Percentiles rank a stretch among this genome's conserved stretches.
Evolutionary conservation across 23 tunicate species (phyloP).

Genomic region (Trididemnum clinides): DNA sequence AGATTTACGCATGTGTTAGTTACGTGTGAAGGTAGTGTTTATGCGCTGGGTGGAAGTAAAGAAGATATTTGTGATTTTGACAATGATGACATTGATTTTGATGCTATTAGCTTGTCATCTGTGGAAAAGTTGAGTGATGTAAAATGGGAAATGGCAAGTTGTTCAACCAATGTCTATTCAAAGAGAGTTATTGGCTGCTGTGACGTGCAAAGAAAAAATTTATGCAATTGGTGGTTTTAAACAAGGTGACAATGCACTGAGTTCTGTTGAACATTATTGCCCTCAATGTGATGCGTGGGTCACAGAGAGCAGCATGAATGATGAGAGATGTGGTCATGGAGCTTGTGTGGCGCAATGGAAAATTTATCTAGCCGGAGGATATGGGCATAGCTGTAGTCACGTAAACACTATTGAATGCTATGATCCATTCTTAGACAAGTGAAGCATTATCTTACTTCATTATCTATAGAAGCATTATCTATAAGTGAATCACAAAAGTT

Average conservation of each 20-base stretch:
- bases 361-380: not conserved
- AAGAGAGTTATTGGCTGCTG: not conserved
- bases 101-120: not conserved
- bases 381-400: not conserved
- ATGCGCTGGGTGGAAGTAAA: not conserved
- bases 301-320: not conserved
- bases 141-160: not conserved
- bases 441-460: not conserved
- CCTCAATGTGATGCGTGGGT: not conserved
- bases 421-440: not conserved
- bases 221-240: not conserved
- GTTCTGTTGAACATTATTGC: not conserved
- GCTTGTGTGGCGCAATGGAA: not conserved
- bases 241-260: not conserved
- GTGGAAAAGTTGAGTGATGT: not conserved
- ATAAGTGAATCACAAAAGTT: too few species aligned
- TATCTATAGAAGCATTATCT: too few species aligned
- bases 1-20: not conserved
- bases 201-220: not conserved
- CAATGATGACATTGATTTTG: too few species aligned
- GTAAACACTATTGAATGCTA: not conserved
- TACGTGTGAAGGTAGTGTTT: not conserved
- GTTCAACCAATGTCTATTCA: not conserved
- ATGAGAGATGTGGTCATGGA: not conserved
- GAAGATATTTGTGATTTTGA: not conserved